Percentiles rank a stretch among this genome's conserved stretches.
Evolutionary conservation across 2,113 vertebrate species (phyloP).

Genomic region (Brachypodius melanocephalos): DNA sequence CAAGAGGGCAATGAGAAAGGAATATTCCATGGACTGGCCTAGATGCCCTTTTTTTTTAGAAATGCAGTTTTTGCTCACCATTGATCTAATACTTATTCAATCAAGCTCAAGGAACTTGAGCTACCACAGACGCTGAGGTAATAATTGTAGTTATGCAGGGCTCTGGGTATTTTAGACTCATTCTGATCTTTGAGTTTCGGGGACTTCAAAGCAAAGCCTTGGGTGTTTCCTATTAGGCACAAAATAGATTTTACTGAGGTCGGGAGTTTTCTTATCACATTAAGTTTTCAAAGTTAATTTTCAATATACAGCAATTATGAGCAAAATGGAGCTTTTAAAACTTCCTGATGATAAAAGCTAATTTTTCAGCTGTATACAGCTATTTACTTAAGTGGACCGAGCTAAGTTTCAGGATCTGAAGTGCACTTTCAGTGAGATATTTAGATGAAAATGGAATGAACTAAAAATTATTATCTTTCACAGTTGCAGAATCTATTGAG

Average conservation of each 20-base stretch:
- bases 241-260: neutral
- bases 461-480: neutral
- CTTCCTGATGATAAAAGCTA: neutral
- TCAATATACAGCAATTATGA: neutral
- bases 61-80: neutral
- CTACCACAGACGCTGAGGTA: neutral
- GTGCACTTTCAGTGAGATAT: neutral
- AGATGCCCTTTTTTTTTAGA: neutral
- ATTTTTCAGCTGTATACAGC: neutral
- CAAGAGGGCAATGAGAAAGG: neutral
- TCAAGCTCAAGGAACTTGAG: neutral
- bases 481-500: neutral
- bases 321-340: neutral
- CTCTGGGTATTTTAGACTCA: neutral
- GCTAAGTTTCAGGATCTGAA: neutral
- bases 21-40: neutral
- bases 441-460: neutral
- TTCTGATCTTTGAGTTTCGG: neutral
- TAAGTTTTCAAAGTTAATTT: neutral
- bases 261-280: neutral
- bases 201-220: constrained; percentile 40
- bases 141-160: neutral
- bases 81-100: neutral
- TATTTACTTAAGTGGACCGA: neutral
- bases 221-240: neutral